Percentiles rank a stretch among this genome's conserved stretches.
These are phyloP conservation scores for Atractosteus spatula DNA, from an alignment of 2,113 vertebrate species.

Conservation along the genomic window DNA sequence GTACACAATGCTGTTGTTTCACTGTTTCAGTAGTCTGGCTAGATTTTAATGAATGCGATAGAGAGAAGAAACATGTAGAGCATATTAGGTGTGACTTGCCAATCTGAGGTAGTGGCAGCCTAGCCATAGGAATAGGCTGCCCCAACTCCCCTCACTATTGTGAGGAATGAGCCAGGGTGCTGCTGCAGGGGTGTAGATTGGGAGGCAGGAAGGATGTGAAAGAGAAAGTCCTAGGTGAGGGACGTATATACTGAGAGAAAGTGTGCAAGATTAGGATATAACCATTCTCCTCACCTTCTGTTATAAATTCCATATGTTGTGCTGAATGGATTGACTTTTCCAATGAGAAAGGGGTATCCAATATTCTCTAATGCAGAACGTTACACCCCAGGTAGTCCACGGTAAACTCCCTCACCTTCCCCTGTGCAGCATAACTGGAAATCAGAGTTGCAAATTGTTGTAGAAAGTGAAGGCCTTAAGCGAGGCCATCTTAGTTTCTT, in stretches of 20 bases:
- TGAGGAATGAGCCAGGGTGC: too few relatives aligned
- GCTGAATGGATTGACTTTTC: neutral
- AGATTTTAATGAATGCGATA: too few relatives aligned
- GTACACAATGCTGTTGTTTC: too few relatives aligned
- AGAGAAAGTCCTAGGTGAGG: neutral
- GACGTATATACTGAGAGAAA: slow-evolving; percentile 30
- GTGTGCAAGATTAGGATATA: too few relatives aligned
- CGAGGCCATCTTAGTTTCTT: neutral
- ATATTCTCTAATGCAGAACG: neutral
- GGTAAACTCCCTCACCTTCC: neutral
- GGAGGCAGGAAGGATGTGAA: too few relatives aligned
- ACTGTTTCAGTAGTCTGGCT: too few relatives aligned
- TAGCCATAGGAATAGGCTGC: slow-evolving; percentile 2
- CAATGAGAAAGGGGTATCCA: too few relatives aligned
- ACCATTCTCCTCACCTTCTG: neutral
- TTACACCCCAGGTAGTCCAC: neutral
- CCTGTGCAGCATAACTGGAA: neutral
- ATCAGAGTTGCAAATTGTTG: neutral
- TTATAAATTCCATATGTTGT: neutral
- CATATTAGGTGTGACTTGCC: too few relatives aligned
- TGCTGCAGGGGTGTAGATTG: too few relatives aligned
- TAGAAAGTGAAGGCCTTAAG: neutral
- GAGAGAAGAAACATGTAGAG: too few relatives aligned
- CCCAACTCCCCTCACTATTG: too few relatives aligned
- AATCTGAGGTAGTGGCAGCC: too few relatives aligned